Evolutionary conservation across 1,140 invertebrate genomes (phyloP).

Genomic region (Platyscapa corneri): DNA sequence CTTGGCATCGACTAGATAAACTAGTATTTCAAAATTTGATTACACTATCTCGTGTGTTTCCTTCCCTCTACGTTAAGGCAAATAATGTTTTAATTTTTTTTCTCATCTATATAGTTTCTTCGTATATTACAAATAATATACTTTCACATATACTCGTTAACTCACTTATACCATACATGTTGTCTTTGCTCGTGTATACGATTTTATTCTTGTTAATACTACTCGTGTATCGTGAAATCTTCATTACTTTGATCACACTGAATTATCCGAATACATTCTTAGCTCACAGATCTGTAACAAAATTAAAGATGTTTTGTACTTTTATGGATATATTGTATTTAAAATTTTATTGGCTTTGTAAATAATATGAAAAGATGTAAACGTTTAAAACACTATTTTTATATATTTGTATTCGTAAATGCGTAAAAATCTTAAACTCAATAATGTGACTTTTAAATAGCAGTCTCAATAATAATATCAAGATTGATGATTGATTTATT

Average conservation of each 20-base stretch:
- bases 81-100: constrained; percentile 9
- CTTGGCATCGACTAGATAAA: constrained; percentile 25
- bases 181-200: not conserved
- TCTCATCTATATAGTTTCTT: not conserved
- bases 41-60: constrained; percentile 4
- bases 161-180: not conserved
- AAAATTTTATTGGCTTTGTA: too few species aligned
- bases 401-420: too few species aligned
- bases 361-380: too few species aligned
- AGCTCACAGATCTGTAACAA: constrained; percentile 38
- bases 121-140: constrained; percentile 1
- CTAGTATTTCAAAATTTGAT: not conserved
- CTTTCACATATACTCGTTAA: not conserved
- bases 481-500: too few species aligned
- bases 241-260: not conserved
- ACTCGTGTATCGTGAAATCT: constrained; percentile 24
- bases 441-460: too few species aligned
- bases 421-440: too few species aligned
- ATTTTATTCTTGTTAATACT: constrained; percentile 12
- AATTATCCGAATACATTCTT: constrained; percentile 33
- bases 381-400: too few species aligned
- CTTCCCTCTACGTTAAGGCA: constrained; percentile 47
- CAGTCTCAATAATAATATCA: too few species aligned
- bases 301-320: not conserved
- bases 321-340: too few species aligned